Base-by-base conservation (phyloP, 2,797 vertebrate species). In the Enteromius viviparus region DNA sequence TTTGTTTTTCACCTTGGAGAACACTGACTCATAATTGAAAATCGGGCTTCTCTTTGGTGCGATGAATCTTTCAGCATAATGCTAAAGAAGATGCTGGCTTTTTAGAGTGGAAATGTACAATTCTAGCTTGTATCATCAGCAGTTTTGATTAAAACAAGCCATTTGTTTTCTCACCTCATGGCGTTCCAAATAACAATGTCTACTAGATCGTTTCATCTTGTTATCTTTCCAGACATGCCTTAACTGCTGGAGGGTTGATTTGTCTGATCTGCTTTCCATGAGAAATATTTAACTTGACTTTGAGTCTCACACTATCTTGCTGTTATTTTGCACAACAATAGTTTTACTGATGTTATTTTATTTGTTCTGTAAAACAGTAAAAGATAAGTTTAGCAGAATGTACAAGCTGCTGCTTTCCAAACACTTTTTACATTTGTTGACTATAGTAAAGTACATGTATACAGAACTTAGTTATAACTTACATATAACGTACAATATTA, bases 61-160 rank as follows among this genome's bases (percentile, higher is more conserved):
- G n/a, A n/a, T n/a, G n/a, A n/a, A n/a, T n/a, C n/a, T n/a, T n/a
- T n/a, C n/a, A n/a, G n/a, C n/a, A n/a, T n/a, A n/a, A n/a, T n/a
- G n/a, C n/a, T n/a, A n/a, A 34, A 60, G 42, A 17, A 70, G 11
- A 26, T 60, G 71, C 11, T 71, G 40, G 26, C 10, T 71, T 72
- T 71, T 72, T 71, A 45, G 11, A 37, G 34, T 12, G 7, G 68
- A 34, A 9, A n/a, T 71, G 47, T 47, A 45, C 53, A 62, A 62
- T 17, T n/a, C 23, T 10, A 45, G 51, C 32, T 29, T 21, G 26
- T 42, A 9, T 37, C 21, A n/a, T 40, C 26, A 53, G 10, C 37
- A 47, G 47, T 14, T 79, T 51, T 70, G n/a, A 58, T 70, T 42
- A 32, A 80, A 58, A 58, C 60, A 40, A 40, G 70, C 11, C 37